Evolutionary conservation across 2,888 invertebrate species (phyloP).

Genomic region (Epinotia brunnichana): DNA sequence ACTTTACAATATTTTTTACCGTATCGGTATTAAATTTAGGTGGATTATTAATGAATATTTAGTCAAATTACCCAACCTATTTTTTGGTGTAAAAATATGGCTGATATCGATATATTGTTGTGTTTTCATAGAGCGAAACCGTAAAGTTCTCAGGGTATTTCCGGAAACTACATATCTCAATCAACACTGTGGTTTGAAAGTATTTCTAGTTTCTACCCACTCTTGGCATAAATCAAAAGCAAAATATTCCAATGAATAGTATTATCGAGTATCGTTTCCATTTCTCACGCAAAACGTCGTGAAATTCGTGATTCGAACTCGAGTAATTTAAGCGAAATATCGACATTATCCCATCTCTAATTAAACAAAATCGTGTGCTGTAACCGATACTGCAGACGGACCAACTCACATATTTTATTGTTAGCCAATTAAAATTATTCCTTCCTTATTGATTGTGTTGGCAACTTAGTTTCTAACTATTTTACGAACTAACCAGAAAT

Average conservation of each 20-base stretch:
- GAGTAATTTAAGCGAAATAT: slow-evolving; percentile 33
- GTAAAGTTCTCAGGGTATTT: too few species aligned
- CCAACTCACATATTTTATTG: slow-evolving; percentile 77
- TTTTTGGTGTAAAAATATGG: too few species aligned
- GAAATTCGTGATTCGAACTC: slow-evolving; percentile 27
- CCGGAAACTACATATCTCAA: slow-evolving; percentile 18
- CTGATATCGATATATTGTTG: too few species aligned
- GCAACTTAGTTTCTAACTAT: slow-evolving; percentile 41
- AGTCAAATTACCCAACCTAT: too few species aligned
- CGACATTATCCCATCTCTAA: slow-evolving; percentile 57
- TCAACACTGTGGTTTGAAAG: slow-evolving; percentile 7
- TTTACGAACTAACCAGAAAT: slow-evolving; percentile 5
- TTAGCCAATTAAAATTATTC: slow-evolving; percentile 79
- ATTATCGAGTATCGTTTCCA: slow-evolving; percentile 4
- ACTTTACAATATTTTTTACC: too few species aligned
- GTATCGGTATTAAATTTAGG: too few species aligned
- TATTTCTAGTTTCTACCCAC: slow-evolving; percentile 3
- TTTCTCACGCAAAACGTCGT: slow-evolving; percentile 19
- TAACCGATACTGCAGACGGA: slow-evolving; percentile 69
- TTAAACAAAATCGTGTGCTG: slow-evolving; percentile 48
- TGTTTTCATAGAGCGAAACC: too few species aligned
- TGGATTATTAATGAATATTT: too few species aligned
- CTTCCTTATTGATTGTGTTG: slow-evolving; percentile 59
- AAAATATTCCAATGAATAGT: neutral
- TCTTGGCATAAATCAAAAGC: slow-evolving; percentile 1